These are phyloP conservation scores for Bursaphelenchus mucronatus DNA, from an alignment of 1,140 invertebrate species.

Conservation along the genomic window DNA sequence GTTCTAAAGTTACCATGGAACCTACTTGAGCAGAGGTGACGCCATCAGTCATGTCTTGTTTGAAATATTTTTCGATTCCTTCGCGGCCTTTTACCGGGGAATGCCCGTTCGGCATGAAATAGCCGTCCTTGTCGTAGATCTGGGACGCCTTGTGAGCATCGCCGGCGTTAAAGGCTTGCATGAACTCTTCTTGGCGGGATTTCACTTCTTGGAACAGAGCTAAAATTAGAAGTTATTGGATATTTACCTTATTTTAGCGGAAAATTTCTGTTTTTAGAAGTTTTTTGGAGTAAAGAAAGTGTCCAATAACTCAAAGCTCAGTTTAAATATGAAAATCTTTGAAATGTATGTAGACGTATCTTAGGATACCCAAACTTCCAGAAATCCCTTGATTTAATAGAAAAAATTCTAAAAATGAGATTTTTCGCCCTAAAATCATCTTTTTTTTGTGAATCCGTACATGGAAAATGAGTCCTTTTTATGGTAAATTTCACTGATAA, in stretches of 20 bases:
- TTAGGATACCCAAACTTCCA: too few species aligned
- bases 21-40: slow-evolving; percentile 44
- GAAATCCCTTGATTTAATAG: too few species aligned
- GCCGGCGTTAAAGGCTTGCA: slow-evolving; percentile 59
- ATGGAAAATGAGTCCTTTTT: too few species aligned
- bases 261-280: too few species aligned
- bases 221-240: slow-evolving; percentile 27
- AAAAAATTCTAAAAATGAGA: too few species aligned
- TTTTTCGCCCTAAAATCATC: slow-evolving; percentile 3
- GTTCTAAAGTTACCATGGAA: neutral
- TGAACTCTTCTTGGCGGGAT: slow-evolving; percentile 56
- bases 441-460: too few species aligned
- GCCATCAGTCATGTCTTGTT: slow-evolving; percentile 59
- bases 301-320: neutral
- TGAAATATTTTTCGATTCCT: slow-evolving; percentile 58
- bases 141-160: slow-evolving; percentile 49
- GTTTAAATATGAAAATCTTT: neutral
- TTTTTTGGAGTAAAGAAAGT: neutral
- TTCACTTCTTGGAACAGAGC: slow-evolving; percentile 61
- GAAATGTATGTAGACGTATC: too few species aligned
- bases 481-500: too few species aligned
- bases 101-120: slow-evolving; percentile 60
- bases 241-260: too few species aligned
- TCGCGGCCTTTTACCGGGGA: slow-evolving; percentile 54
- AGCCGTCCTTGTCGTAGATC: slow-evolving; percentile 59